Base-by-base conservation (phyloP, 2,888 invertebrate species). In the Neoscelio sp. region DNA sequence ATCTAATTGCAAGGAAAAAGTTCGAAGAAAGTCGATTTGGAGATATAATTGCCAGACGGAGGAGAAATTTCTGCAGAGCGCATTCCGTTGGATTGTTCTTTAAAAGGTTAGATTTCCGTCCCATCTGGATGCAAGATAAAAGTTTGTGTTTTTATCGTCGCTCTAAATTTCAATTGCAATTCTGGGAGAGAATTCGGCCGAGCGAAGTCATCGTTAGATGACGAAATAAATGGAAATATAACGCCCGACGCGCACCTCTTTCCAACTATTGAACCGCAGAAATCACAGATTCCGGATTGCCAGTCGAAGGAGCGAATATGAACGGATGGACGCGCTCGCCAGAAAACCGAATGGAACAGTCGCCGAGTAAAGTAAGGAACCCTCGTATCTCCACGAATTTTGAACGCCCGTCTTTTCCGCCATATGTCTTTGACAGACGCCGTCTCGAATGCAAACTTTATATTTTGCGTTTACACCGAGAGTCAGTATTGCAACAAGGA, bases 361-460 rank as follows among this genome's bases (percentile, higher is more conserved):
- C 15, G 50, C 48, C 62, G 77, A 17, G 20, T 15, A 30, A 78
- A 78, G 58, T 42, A 73, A 73, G 60, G 35, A 67, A 52, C 67
- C 26, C 18, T 40, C 58, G 67, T 40, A 30, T 67, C 65, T 48
- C 15, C 26, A 20, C 54, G 60, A 73, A 67, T 65, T 73, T 73
- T 46, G 48, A 60, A 35, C 67, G 44, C 68, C 67, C 7, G 8
- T 33, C 52, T 23, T 64, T 62, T 52, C 56, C 52, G 38, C 78
- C 78, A 74, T 78, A 68, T 74, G 78, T 67, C 73, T 78, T 74
- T 78, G 78, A 78, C 78, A 68, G 38, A 28, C 71, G 60, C 48
- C 54, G 52, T 28, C 68, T 65, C 67, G 52, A 78, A 67, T 48
- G 46, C 26, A 33, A 62, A 48, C 35, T 67, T 73, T 74, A 67